Evolutionary conservation across 2,888 invertebrate genomes (phyloP).

Genomic region (Lithodes maja): DNA sequence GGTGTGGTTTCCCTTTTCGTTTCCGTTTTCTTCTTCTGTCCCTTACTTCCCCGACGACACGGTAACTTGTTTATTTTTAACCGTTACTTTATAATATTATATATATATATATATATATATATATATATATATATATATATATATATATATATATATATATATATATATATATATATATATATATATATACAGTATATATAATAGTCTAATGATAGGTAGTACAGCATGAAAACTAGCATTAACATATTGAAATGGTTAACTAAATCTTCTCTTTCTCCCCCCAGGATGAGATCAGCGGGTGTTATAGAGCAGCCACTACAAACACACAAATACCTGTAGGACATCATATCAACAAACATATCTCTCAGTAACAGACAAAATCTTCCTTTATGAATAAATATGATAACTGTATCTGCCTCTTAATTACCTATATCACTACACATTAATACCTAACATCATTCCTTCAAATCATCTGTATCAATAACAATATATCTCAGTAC

Average conservation of each 20-base stretch:
- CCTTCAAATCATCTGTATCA: no score
- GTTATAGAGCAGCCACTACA: neutral
- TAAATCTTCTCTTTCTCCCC: neutral
- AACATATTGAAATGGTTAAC: no score
- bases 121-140: conserved; percentile 2
- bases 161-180: neutral
- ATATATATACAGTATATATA: neutral
- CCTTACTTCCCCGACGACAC: no score
- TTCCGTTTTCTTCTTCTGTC: no score
- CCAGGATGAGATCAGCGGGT: conserved; percentile 32
- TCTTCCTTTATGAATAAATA: no score
- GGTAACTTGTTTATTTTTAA: neutral
- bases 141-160: neutral
- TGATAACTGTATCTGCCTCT: no score
- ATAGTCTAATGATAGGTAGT: neutral
- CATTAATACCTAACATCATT: no score
- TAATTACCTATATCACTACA: no score
- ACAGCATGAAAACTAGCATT: neutral
- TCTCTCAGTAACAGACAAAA: no score
- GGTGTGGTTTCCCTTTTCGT: no score
- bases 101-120: neutral
- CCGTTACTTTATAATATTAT: neutral
- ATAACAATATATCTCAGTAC: no score
- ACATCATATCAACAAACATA: neutral
- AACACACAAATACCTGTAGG: neutral